A percentile compares a stretch with the other conserved stretches of the same genome.
These are phyloP conservation scores for Ectobius pallidus DNA, from an alignment of 2,888 invertebrate species.

Conservation along the genomic window DNA sequence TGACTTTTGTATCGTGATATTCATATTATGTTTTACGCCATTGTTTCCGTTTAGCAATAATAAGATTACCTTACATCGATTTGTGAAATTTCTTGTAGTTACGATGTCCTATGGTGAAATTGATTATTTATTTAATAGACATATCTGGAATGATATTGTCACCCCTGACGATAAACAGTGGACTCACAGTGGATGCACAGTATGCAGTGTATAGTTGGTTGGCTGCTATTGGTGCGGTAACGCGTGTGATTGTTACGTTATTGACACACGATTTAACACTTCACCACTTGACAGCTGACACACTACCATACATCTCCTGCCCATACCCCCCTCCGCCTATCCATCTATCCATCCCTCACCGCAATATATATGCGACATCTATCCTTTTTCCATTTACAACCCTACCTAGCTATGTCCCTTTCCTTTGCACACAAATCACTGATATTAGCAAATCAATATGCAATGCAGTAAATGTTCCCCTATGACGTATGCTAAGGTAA, in stretches of 20 bases:
- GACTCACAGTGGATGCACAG: conserved; percentile 30
- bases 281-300: conserved; percentile 42
- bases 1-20: too few relatives aligned
- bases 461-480: background rate
- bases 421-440: conserved; percentile 20
- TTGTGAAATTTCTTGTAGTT: too few relatives aligned
- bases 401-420: conserved; percentile 1
- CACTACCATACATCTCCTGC: conserved; percentile 26
- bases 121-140: too few relatives aligned
- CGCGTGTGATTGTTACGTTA: conserved; percentile 41
- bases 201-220: conserved; percentile 29
- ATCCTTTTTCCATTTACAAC: conserved; percentile 1
- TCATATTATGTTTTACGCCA: too few relatives aligned
- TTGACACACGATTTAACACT: conserved; percentile 43
- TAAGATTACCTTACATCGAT: too few relatives aligned
- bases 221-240: conserved; percentile 36
- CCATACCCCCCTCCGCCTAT: conserved; percentile 1
- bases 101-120: too few relatives aligned
- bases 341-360: conserved; percentile 1
- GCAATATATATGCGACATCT: background rate
- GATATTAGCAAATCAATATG: conserved; percentile 25
- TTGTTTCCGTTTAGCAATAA: too few relatives aligned
- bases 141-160: background rate
- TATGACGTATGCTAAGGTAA: background rate
- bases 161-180: conserved; percentile 15